Evolutionary conservation across 2,113 vertebrate species (phyloP), one percentile per base, ranked within the genome.

Genomic region (Gasterosteus aculeatus): DNA sequence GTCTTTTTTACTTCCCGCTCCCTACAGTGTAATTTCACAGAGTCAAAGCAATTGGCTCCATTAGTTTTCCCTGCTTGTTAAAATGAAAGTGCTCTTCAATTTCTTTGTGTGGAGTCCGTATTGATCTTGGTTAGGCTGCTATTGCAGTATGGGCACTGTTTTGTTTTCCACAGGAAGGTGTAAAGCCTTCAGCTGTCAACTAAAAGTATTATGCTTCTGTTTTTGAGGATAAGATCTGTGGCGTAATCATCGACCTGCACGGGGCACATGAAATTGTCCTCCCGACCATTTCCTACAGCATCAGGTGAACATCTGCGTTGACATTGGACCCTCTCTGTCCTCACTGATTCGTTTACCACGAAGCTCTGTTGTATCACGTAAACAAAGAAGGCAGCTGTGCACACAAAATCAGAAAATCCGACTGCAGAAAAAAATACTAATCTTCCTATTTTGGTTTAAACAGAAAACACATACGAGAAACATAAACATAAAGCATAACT

Each of bases 1-100:
- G 78, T 69, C 75, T 62, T 85, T 81, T 83, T 83, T 84, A 88
- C 80, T 77, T 51, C 77, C 74, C 42, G 54, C 72, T 90, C 91
- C 85, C 90, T 35, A 65, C 83, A 80, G 84, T 80, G 46, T 78
- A 80, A 89, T 89, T 89, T 78, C 74, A 81, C 82, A 79, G 80
- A 89, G 84, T 87, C 80, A 68, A 82, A 88, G 85, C 88, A 93
- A 90, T 93, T 87, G 88, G 85, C 85, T 88, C 87, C 79, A 88
- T 91, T 92, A 88, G 87, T 87, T 87, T 88, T 69, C 83, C 69
- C 74, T 87, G 83, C 70, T 65, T 72, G 83, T 80, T 92, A 87
- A 79, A 88, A 92, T 89, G 86, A 88, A 91, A 87, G 78, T 51
- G 5, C 81, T 86, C 65, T 76, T 78, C 78, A 85, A 91, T 83